phyloP scores from a whole-genome alignment of 2,888 invertebrate genomes.

The Pollenia angustigena region DNA sequence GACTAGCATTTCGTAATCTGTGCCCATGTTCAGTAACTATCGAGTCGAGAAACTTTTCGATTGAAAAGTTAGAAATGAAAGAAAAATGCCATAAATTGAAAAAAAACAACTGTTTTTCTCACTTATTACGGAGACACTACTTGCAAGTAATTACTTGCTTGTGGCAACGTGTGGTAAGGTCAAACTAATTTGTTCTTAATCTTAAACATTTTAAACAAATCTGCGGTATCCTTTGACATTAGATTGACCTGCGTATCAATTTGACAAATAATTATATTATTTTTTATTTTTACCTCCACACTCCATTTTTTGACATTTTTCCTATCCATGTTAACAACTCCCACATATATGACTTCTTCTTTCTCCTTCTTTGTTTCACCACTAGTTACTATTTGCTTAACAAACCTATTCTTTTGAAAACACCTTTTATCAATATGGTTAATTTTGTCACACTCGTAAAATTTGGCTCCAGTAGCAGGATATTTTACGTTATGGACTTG shows the following conservation, averaged over 20 bases:
- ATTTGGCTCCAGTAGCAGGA: conserved; percentile 32
- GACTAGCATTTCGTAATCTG: no score
- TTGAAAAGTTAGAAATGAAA: no score
- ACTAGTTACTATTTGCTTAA: conserved; percentile 8
- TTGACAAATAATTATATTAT: conserved; percentile 41
- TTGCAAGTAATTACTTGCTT: no score
- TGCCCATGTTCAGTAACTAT: no score
- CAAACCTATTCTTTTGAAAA: conserved; percentile 9
- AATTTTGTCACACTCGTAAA: conserved; percentile 42
- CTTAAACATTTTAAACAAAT: neutral
- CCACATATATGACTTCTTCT: conserved; percentile 45
- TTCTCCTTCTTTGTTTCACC: conserved; percentile 11
- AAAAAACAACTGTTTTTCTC: no score
- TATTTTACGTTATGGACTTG: neutral
- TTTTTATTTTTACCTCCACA: conserved; percentile 35
- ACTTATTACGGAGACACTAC: no score
- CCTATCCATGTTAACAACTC: neutral
- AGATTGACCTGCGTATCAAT: conserved; percentile 69
- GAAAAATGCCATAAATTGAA: no score
- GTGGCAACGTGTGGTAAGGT: no score
- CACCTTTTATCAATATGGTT: conserved; percentile 51
- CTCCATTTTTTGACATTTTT: conserved; percentile 43
- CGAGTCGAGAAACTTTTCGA: no score
- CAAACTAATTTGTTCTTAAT: neutral
- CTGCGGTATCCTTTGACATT: conserved; percentile 30